A percentile compares a stretch with the other conserved stretches of the same genome.
Conservation (phyloP, 2,797 vertebrate genomes). For the Cuniculus paca region DNA sequence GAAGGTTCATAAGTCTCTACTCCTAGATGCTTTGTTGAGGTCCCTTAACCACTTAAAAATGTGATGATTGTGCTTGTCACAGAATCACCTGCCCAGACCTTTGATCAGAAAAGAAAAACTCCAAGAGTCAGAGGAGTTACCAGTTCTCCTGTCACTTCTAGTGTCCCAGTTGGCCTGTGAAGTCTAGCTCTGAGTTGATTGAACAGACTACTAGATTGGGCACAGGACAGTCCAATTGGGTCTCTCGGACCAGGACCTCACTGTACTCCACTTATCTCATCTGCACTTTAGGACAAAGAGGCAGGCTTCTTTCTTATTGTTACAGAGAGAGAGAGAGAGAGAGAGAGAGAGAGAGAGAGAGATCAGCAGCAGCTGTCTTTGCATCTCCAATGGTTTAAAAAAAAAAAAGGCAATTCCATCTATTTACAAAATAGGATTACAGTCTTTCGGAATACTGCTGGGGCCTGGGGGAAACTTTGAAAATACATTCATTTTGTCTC, state of each 20-base stretch:
- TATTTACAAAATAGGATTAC: slow-evolving; percentile 82
- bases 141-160: rapidly evolving
- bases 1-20: background rate
- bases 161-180: background rate
- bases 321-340: background rate
- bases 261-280: rapidly evolving
- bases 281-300: rapidly evolving
- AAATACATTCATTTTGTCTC: slow-evolving; percentile 74
- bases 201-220: background rate
- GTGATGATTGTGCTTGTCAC: too few species aligned
- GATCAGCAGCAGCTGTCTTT: background rate
- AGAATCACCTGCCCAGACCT: background rate
- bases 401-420: slow-evolving; percentile 60
- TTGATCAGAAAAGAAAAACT: background rate
- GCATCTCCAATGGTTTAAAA: slow-evolving; percentile 42
- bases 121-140: background rate
- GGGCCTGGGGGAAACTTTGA: slow-evolving; percentile 83
- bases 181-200: background rate
- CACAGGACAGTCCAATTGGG: background rate
- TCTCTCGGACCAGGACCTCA: background rate
- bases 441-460: slow-evolving; percentile 76
- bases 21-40: background rate
- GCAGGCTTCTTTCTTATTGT: background rate
- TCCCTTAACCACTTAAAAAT: background rate
- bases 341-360: background rate